Base-by-base conservation (phyloP, 2,888 invertebrate species). In the Chrysotoxum bicinctum region DNA sequence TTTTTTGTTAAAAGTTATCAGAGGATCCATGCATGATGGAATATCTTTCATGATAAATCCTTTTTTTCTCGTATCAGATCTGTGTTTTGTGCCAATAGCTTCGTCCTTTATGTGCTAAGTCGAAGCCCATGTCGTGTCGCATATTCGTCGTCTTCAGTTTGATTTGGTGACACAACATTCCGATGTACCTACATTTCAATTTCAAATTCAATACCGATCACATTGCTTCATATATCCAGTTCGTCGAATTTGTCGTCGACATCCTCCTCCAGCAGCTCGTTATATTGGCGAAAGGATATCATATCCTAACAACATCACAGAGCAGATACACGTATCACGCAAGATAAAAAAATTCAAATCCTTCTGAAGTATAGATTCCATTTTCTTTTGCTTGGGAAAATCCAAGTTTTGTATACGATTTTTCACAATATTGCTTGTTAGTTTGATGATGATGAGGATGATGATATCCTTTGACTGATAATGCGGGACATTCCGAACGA, bases 121-220 rank as follows among this genome's bases (percentile, higher is more conserved):
- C 19, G 62, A 52, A 26, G 43, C 32, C 66, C 48, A 70, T 60
- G 43, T 60, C 66, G 54, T 60, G 43, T 60, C 66, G 54, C 52
- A 48, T 45, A 73, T 73, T 64, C 70, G 19, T 60, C 76, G 68
- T 85, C 76, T 76, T 81, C 76, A 50, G 73, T 73, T 77, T 81
- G 85, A 85, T 81, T 85, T 85, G 81, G 76, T 85, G 81, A 77
- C 69, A 35, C 62, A 81, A 73, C 76, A 81, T 85, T 81, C 80
- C 84, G 60, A 85, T 70, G 79, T 58, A 35, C 21, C 35, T 85
- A 77, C 81, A 81, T 81, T 77, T 85, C 76, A 76, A 85, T 81
- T 85, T 77, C 40, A 73, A 81, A 85, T 85, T 85, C 85, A 85
- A 85, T 85, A 56, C 76, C 81, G 81, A 81, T 85, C 85, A 81